phyloP scores from a whole-genome alignment of 2,797 vertebrate species.

The Gambusia yucatana region DNA sequence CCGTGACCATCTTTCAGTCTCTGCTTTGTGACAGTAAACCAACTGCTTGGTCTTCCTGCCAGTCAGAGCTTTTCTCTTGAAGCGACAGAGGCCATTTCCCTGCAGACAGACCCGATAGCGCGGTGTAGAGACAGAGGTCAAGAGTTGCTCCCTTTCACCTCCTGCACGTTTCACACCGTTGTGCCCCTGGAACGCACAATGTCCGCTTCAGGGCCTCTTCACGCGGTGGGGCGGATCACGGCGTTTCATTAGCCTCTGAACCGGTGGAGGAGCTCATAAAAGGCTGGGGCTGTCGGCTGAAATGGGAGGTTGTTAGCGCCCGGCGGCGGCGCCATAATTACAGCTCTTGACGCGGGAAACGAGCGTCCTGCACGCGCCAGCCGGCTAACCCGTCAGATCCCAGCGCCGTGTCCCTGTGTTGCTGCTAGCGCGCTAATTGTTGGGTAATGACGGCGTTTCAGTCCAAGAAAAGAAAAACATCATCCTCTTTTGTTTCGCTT shows the following conservation, averaged over 20 bases:
- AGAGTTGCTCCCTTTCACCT: conserved; percentile 40
- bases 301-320: conserved; percentile 55
- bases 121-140: conserved; percentile 44
- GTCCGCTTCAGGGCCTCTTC: conserved; percentile 44
- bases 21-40: not conserved
- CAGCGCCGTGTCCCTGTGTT: conserved; percentile 35
- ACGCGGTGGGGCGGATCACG: conserved; percentile 26
- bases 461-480: conserved; percentile 24
- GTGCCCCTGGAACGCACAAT: conserved; percentile 36
- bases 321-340: conserved; percentile 68
- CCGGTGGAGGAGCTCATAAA: conserved; percentile 59
- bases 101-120: not conserved
- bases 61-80: not conserved
- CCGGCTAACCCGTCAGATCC: conserved; percentile 49
- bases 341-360: conserved; percentile 67
- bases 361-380: conserved; percentile 60
- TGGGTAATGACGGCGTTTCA: conserved; percentile 44
- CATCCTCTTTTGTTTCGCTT: conserved; percentile 20
- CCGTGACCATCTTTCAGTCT: not conserved
- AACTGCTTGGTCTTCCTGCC: not conserved
- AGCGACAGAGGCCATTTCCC: conserved; percentile 48
- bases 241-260: conserved; percentile 69
- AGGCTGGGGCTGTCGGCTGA: conserved; percentile 58
- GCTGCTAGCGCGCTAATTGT: conserved; percentile 54
- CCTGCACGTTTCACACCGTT: conserved; percentile 25